Evolutionary conservation across 2,797 vertebrate species (phyloP).

Genomic region (Philypnodon macrostomus): DNA sequence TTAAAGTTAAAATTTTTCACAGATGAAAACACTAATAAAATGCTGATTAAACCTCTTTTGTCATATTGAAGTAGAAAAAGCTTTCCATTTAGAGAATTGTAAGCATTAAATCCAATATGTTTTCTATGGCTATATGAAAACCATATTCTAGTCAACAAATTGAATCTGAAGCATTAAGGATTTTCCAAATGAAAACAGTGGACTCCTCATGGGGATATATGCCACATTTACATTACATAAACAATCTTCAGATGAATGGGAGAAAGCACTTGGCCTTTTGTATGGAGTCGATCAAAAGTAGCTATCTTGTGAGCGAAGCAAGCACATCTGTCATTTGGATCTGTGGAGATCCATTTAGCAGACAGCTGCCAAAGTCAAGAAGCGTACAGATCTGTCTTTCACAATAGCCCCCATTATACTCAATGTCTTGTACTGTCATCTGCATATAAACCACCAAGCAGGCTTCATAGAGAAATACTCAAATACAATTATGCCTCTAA

Average conservation of each 20-base stretch:
- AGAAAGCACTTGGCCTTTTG: not conserved
- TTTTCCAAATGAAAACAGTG: not conserved
- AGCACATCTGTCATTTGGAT: slow-evolving; percentile 50
- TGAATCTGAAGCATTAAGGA: not conserved
- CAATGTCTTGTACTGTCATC: slow-evolving; percentile 21
- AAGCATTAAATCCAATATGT: too few relatives aligned
- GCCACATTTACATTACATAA: not conserved
- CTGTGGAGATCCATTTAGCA: slow-evolving; percentile 24
- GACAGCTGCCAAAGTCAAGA: slow-evolving; percentile 44
- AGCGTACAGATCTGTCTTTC: slow-evolving; percentile 15
- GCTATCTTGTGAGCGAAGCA: slow-evolving; percentile 10
- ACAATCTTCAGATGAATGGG: not conserved
- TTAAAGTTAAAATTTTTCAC: too few relatives aligned
- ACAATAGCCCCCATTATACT: slow-evolving; percentile 43
- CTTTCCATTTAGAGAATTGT: too few relatives aligned
- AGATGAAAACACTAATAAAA: too few relatives aligned
- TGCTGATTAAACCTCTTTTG: too few relatives aligned
- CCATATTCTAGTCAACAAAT: slow-evolving; percentile 10
- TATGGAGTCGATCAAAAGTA: slow-evolving; percentile 1
- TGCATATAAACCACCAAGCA: slow-evolving; percentile 21
- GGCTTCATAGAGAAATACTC: not conserved
- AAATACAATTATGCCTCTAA: not conserved
- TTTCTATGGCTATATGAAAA: too few relatives aligned
- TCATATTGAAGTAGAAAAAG: too few relatives aligned
- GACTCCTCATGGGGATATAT: not conserved